phyloP scores from a whole-genome alignment of 2,113 vertebrate species.

The Carassius auratus region DNA sequence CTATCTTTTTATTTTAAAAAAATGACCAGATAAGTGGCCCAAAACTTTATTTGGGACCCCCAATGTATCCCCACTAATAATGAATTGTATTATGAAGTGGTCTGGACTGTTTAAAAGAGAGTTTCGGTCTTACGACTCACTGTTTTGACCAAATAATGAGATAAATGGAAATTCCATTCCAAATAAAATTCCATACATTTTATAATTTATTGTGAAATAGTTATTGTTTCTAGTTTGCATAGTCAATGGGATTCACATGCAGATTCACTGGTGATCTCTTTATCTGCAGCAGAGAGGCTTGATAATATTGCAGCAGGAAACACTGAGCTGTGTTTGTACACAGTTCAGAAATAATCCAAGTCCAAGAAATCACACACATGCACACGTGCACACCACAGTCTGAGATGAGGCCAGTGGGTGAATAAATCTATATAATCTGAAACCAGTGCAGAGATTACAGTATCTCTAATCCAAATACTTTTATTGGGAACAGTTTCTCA shows the following conservation, averaged over 20 bases:
- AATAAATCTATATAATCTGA: constrained; percentile 53
- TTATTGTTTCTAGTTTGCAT: background rate
- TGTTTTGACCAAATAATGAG: background rate
- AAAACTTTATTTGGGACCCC: background rate
- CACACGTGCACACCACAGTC: background rate
- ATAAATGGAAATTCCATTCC: background rate
- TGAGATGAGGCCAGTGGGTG: constrained; percentile 24
- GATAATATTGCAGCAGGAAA: background rate
- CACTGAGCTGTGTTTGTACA: constrained; percentile 23
- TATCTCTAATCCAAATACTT: constrained; percentile 37
- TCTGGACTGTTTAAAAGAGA: background rate
- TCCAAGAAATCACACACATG: background rate
- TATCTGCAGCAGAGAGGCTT: background rate
- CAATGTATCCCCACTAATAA: background rate
- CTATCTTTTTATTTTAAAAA: background rate
- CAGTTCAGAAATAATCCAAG: constrained; percentile 8
- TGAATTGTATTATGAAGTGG: background rate
- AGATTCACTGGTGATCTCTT: background rate
- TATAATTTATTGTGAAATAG: background rate
- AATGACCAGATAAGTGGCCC: background rate
- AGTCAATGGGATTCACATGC: background rate
- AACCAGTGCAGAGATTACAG: constrained; percentile 50
- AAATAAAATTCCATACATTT: background rate
- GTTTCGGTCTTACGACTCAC: background rate
- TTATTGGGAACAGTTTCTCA: background rate